Conservation (phyloP, 2,888 invertebrate species). For the Teleiodes luculella region DNA sequence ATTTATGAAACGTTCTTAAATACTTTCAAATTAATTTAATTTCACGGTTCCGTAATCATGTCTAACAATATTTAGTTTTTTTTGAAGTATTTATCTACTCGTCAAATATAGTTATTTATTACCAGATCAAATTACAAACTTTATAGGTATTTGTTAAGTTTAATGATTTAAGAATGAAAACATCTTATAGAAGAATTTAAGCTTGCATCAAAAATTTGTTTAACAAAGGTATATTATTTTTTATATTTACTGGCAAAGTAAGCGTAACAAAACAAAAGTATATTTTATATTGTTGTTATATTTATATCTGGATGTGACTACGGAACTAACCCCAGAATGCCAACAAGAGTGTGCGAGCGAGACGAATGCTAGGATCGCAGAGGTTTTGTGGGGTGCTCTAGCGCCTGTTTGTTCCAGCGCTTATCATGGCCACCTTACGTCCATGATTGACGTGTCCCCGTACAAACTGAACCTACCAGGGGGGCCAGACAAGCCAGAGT, state of each 20-base stretch:
- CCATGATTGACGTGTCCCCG: constrained; percentile 97
- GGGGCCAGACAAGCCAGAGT: constrained; percentile 88
- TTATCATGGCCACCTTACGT: constrained; percentile 98
- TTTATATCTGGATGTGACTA: neutral
- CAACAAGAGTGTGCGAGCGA: neutral
- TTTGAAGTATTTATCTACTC: no score
- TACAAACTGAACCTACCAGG: constrained; percentile 97
- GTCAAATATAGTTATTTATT: no score
- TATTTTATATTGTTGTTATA: neutral
- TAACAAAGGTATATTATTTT: no score
- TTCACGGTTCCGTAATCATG: neutral
- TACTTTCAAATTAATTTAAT: neutral
- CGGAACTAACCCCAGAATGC: neutral
- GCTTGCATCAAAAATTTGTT: no score
- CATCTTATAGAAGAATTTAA: no score
- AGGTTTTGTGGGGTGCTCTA: constrained; percentile 70
- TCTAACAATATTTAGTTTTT: neutral
- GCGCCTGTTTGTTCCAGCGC: constrained; percentile 89
- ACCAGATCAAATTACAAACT: no score
- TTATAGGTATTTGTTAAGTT: no score
- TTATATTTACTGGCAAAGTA: no score
- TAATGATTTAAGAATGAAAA: no score
- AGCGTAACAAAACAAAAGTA: no score
- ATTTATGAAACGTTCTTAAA: neutral
- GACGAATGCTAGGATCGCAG: constrained; percentile 32